Base-by-base conservation (phyloP, 2,888 invertebrate genomes). In the Cremastinae sp. region DNA sequence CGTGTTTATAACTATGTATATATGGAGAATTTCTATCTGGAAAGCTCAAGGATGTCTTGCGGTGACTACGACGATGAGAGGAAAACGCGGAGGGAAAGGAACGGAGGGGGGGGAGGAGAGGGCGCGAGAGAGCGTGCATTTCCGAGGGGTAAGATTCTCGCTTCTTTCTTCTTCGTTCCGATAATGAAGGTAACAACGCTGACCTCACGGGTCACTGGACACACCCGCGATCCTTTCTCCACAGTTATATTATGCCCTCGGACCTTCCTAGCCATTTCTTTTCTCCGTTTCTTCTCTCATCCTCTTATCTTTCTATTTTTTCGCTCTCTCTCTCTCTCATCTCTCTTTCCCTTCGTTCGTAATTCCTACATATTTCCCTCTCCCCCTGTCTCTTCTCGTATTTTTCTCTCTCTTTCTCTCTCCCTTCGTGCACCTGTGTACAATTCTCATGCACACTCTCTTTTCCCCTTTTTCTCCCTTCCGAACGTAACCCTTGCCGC, bases 131-230 rank as follows among this genome's bases (percentile, higher is more conserved):
- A 28, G 28, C 28, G 28, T 28, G 28, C 28, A 28, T 28, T 28
- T 58, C 36, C 20, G 64, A 41, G 58, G 28, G 28, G 28, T 28
- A 59, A 58, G 59, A 74, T 70, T 70, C 59, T 58, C 45, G 64
- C 28, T 56, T 62, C 49, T 49, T 28, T 22, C 47, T 74, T 41
- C 61, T 71, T 64, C 77, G 74, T 81, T 82, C 78, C 81, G 82
- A 85, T 84, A 87, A 86, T 80, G 86, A 87, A 84, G 82, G 86
- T 82, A 88, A 86, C 83, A 86, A 85, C 83, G 84, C 84, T 83
- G 87, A 87, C 83, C 85, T 80, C 83, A 79, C 58, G 80, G 82
- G 85, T 87, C 85, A 81, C 77, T 68, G 75, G 84, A 84, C 84
- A 83, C 82, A 83, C 85, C 82, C 84, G 84, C 74, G 83, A 81